Evolutionary conservation across 2,888 invertebrate genomes (phyloP), one percentile per base, ranked within the genome.

Genomic region (Trichogramma dendrolimi): DNA sequence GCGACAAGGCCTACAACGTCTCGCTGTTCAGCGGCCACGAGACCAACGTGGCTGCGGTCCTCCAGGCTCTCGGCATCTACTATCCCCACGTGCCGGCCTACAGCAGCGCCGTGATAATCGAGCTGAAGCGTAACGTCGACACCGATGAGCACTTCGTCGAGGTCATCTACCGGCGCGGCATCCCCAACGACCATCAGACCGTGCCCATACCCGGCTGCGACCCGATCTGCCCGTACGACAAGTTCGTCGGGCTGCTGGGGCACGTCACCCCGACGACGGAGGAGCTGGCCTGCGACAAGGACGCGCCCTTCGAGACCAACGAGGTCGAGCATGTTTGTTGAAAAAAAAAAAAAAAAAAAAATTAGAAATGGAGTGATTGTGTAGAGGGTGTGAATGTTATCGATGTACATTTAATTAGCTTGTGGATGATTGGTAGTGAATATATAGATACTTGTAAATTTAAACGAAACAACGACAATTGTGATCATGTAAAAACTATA

Each of bases 131-230:
- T 2, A 6, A 39, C 2, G 54, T 10, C 4, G 10, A 70, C 41
- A 67, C 70, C 10, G n/a, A 67, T 3, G 56, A 62, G 5, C 68
- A 72, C 53, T 73, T 69, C 42, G 67, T 78, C 0, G 73, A 75
- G 72, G 77, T 65, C 8, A 41, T 57, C 4, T 56, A 63, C n/a
- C 55, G 58, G 40, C n/a, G 4, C 10, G 77, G 79, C 40, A 80
- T 82, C 1, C 81, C 81, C 1, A 75, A 79, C 0, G 76, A 77
- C 5, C 77, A 76, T 1, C 68, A 74, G 49, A 67, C 78, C 0
- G 72, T 85, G 41, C 74, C 75, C 0, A 75, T 86, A 46, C 77
- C 79, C 1, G 82, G 81, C 3, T 86, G 85, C 68, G 79, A 79
- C 2, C 60, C 71, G 4, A 71, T 82, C 6, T 86, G 86, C 69